These are phyloP conservation scores for Heteropelma amictum DNA, from an alignment of 2,888 invertebrate species.

Conservation along the genomic window DNA sequence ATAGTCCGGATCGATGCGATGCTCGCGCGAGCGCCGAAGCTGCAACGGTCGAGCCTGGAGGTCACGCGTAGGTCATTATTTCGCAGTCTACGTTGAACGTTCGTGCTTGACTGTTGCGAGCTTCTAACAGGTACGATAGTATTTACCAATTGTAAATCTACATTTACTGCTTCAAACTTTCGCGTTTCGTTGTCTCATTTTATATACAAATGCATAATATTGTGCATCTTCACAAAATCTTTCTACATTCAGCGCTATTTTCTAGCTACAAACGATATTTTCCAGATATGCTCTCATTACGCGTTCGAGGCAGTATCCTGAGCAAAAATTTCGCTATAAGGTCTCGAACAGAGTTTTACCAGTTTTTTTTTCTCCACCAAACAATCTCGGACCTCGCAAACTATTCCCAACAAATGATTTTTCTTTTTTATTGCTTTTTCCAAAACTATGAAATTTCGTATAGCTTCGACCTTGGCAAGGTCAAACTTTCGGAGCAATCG, in stretches of 20 bases:
- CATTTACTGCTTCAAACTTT: not conserved
- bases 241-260: conserved; percentile 11
- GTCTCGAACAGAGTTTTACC: conserved; percentile 18
- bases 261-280: conserved; percentile 32
- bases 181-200: not conserved
- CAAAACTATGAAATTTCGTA: not conserved
- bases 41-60: conserved; percentile 56
- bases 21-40: conserved; percentile 32
- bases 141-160: conserved; percentile 34
- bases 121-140: conserved; percentile 63
- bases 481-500: conserved; percentile 52
- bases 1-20: conserved; percentile 50
- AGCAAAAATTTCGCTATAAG: conserved; percentile 59
- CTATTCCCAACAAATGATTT: not conserved
- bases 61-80: conserved; percentile 69
- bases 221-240: conserved; percentile 8
- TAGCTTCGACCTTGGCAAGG: conserved; percentile 69
- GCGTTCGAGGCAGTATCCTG: conserved; percentile 59
- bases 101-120: conserved; percentile 63
- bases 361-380: not conserved
- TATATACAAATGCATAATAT: not conserved
- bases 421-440: not conserved
- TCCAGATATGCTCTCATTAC: conserved; percentile 61
- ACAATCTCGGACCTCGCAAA: not conserved
- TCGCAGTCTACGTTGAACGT: conserved; percentile 70